These are phyloP conservation scores for Halictus ligatus DNA, from an alignment of 2,888 invertebrate genomes.

Conservation along the genomic window DNA sequence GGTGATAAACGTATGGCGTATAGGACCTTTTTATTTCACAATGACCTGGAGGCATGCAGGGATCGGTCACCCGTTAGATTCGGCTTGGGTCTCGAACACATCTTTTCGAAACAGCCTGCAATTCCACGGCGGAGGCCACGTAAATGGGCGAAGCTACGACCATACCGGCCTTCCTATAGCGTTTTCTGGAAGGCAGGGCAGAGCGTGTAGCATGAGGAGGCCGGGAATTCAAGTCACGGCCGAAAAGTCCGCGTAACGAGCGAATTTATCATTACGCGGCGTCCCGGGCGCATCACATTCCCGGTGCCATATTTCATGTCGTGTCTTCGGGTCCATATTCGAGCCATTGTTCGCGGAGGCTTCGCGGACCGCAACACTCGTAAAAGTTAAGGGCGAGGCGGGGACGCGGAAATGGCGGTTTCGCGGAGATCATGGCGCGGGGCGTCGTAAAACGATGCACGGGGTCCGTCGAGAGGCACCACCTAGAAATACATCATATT, in stretches of 20 bases:
- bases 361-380: conserved; percentile 11
- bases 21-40: neutral
- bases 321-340: conserved; percentile 15
- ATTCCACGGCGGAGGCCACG: neutral
- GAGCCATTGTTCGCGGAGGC: conserved; percentile 18
- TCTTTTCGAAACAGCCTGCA: neutral
- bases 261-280: conserved; percentile 35
- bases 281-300: conserved; percentile 11
- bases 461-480: neutral
- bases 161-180: neutral
- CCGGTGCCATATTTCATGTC: conserved; percentile 14
- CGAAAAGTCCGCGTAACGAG: conserved; percentile 33
- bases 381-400: conserved; percentile 23
- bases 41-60: neutral
- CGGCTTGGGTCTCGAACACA: neutral
- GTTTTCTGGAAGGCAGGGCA: neutral
- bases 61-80: neutral
- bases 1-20: neutral
- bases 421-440: conserved; percentile 25
- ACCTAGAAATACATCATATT: conserved; percentile 13
- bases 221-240: conserved; percentile 32
- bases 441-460: conserved; percentile 18
- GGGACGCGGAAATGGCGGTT: conserved; percentile 11
- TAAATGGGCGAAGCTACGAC: neutral
- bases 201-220: neutral